These are phyloP conservation scores for Enchytraeus crypticus DNA, from an alignment of 2,888 invertebrate species.

Conservation along the genomic window DNA sequence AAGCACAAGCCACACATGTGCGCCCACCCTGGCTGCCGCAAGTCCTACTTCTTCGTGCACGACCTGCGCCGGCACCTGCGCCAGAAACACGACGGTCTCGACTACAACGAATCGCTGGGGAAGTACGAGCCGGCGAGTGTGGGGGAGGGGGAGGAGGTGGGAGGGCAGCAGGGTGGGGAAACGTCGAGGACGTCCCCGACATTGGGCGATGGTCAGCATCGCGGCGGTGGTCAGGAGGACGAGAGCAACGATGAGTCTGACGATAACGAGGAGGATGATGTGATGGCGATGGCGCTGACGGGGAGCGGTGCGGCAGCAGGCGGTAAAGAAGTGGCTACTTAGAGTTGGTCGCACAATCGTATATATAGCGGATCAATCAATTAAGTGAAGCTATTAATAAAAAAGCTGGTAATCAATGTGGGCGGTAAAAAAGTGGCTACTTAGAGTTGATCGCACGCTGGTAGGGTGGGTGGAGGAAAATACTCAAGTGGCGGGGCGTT, in stretches of 20 bases:
- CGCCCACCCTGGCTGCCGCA: conserved; percentile 15
- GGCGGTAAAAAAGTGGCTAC: neutral
- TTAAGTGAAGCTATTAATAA: too few relatives aligned
- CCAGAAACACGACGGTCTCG: conserved; percentile 18
- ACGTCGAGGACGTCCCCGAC: too few relatives aligned
- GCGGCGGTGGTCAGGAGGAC: neutral
- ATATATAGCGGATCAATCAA: too few relatives aligned
- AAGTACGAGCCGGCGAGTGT: neutral
- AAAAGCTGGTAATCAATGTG: too few relatives aligned
- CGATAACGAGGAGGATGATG: neutral
- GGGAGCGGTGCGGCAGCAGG: neutral
- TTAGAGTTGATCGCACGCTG: too few relatives aligned
- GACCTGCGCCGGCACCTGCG: conserved; percentile 19
- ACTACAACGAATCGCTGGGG: conserved; percentile 5
- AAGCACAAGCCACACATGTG: conserved; percentile 20
- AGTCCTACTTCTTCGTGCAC: conserved; percentile 20
- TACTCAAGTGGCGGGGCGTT: too few relatives aligned
- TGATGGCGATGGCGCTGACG: neutral
- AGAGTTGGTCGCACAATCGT: too few relatives aligned
- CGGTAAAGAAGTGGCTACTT: neutral
- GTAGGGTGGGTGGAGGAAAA: too few relatives aligned
- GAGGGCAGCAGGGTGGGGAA: neutral
- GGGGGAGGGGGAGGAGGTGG: neutral
- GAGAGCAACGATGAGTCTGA: neutral
- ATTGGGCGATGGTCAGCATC: neutral